phyloP scores from a whole-genome alignment of 2,888 invertebrate genomes.

The Drosophila lacicola region DNA sequence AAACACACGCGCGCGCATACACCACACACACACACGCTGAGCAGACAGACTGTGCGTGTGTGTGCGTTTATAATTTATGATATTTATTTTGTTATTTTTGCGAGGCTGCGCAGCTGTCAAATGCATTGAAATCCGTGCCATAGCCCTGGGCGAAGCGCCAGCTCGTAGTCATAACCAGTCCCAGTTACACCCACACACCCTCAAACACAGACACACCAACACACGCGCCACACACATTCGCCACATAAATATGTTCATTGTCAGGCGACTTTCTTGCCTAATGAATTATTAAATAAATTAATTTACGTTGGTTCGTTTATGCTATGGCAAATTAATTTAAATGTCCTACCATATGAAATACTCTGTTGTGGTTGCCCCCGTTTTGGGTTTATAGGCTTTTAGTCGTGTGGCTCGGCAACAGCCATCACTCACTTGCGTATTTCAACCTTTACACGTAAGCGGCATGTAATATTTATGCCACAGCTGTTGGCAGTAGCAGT shows the following conservation, averaged over 20 bases:
- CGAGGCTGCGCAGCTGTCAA: constrained; percentile 64
- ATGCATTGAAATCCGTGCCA: constrained; percentile 67
- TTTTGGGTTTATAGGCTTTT: constrained; percentile 33
- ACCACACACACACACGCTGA: background rate
- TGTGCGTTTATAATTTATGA: constrained; percentile 66
- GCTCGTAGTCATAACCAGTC: constrained; percentile 18
- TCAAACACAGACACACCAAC: constrained; percentile 5
- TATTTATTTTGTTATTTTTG: constrained; percentile 63
- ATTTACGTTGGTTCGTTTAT: constrained; percentile 69
- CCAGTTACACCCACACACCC: constrained; percentile 20
- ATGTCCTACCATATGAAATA: constrained; percentile 64
- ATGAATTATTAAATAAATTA: constrained; percentile 81
- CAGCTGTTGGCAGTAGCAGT: constrained; percentile 44
- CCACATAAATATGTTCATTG: constrained; percentile 69
- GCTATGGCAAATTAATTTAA: constrained; percentile 76
- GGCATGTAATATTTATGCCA: constrained; percentile 67
- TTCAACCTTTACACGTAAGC: constrained; percentile 36
- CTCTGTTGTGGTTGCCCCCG: constrained; percentile 32
- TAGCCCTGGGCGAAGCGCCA: constrained; percentile 26
- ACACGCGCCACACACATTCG: constrained; percentile 6
- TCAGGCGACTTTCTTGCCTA: constrained; percentile 73
- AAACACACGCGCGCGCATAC: background rate
- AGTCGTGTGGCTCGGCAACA: constrained; percentile 18
- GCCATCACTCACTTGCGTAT: constrained; percentile 34
- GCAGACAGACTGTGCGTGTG: constrained; percentile 15